These are phyloP conservation scores for Chionomys nivalis DNA, from an alignment of 2,113 vertebrate genomes.

Conservation along the genomic window DNA sequence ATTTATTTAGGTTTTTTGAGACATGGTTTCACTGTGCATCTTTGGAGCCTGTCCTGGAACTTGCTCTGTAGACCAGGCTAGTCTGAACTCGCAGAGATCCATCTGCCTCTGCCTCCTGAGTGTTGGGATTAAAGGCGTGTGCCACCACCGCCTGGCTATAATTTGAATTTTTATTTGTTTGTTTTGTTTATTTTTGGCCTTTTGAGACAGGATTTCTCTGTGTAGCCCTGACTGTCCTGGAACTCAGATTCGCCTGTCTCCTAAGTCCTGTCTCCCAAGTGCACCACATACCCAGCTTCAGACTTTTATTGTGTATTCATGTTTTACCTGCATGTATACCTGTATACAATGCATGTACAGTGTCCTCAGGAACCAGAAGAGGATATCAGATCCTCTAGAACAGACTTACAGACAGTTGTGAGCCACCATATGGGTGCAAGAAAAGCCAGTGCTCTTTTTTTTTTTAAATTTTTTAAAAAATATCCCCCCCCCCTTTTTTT, in stretches of 20 bases:
- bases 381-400: not conserved
- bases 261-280: not conserved
- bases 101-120: not conserved
- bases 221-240: too few relatives aligned
- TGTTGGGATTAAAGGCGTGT: too few relatives aligned
- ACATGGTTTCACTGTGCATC: not conserved
- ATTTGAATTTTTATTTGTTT: too few relatives aligned
- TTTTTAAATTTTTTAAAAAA: too few relatives aligned
- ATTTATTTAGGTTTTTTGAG: not conserved
- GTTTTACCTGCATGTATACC: not conserved
- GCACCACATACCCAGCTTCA: not conserved
- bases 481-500: fast-evolving
- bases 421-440: not conserved
- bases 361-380: not conserved
- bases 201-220: too few relatives aligned
- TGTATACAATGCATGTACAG: not conserved
- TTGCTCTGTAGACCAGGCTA: not conserved
- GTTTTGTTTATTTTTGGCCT: too few relatives aligned
- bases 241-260: too few relatives aligned
- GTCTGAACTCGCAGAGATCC: not conserved
- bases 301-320: not conserved
- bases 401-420: not conserved
- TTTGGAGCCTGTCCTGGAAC: not conserved
- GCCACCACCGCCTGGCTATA: too few relatives aligned
- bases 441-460: not conserved